Conservation (phyloP, 2,888 invertebrate species). For the Drosophila mulleri region DNA sequence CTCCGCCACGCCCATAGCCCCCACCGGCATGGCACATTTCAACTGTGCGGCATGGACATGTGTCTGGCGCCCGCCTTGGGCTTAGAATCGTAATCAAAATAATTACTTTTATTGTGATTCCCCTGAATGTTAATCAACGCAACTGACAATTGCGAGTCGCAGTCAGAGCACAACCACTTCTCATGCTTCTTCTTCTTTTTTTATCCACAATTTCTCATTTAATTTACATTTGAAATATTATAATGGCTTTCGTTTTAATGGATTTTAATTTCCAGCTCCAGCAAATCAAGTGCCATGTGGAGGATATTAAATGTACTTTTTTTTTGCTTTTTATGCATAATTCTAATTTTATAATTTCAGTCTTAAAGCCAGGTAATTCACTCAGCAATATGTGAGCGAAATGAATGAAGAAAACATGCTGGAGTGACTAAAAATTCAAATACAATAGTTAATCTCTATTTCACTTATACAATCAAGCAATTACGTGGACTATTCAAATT, state of each 20-base stretch:
- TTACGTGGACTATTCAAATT: background rate
- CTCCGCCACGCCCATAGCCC: constrained; percentile 36
- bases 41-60: constrained; percentile 35
- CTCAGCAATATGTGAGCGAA: background rate
- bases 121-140: constrained; percentile 61
- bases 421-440: background rate
- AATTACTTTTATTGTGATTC: constrained; percentile 75
- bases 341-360: constrained; percentile 1
- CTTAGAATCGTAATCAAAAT: constrained; percentile 74
- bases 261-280: constrained; percentile 60
- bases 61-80: constrained; percentile 26
- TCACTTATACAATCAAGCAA: background rate
- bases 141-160: constrained; percentile 14
- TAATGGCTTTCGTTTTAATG: constrained; percentile 62
- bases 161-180: background rate
- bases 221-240: constrained; percentile 53
- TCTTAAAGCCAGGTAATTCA: background rate
- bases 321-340: background rate
- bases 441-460: background rate
- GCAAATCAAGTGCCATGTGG: constrained; percentile 17
- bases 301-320: background rate
- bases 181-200: background rate
- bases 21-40: constrained; percentile 8
- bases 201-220: constrained; percentile 19
- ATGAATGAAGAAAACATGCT: background rate